Conservation (phyloP, 2,113 vertebrate species). For the Lutjanus erythropterus region DNA sequence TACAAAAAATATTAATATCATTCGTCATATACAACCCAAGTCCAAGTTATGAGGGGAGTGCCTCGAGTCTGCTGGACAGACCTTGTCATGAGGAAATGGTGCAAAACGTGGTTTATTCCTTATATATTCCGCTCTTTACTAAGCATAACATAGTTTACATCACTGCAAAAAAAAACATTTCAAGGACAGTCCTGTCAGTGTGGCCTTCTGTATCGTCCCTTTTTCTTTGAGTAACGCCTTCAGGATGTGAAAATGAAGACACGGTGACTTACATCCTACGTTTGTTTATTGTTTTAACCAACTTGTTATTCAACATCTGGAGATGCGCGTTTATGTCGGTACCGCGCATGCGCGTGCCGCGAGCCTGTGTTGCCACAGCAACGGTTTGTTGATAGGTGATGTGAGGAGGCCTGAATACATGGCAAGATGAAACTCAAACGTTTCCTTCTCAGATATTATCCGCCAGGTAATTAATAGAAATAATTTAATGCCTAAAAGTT, state of each 20-base stretch:
- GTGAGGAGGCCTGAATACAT: not conserved
- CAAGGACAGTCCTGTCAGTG: no score
- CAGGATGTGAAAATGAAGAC: not conserved
- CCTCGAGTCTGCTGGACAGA: not conserved
- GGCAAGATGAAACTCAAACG: constrained; percentile 88
- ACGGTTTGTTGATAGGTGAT: constrained; percentile 63
- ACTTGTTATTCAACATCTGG: no score
- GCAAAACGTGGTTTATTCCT: not conserved
- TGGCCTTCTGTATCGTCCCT: no score
- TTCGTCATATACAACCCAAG: not conserved
- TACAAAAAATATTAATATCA: not conserved
- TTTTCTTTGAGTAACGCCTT: not conserved
- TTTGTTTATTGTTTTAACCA: not conserved
- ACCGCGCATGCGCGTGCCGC: constrained; percentile 61
- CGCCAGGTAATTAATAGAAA: constrained; percentile 90
- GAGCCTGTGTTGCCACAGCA: constrained; percentile 73
- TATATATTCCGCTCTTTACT: no score
- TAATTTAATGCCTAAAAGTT: not conserved
- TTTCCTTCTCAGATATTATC: constrained; percentile 93
- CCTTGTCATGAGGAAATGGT: not conserved
- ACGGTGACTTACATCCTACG: not conserved
- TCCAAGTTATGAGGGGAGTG: no score
- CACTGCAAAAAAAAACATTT: no score
- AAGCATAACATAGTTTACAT: no score
- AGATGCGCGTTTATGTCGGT: no score